Percentiles rank a stretch among this genome's conserved stretches.
These are phyloP conservation scores for Cochlearius cochlearius DNA, from an alignment of 2,113 vertebrate species.

Conservation along the genomic window DNA sequence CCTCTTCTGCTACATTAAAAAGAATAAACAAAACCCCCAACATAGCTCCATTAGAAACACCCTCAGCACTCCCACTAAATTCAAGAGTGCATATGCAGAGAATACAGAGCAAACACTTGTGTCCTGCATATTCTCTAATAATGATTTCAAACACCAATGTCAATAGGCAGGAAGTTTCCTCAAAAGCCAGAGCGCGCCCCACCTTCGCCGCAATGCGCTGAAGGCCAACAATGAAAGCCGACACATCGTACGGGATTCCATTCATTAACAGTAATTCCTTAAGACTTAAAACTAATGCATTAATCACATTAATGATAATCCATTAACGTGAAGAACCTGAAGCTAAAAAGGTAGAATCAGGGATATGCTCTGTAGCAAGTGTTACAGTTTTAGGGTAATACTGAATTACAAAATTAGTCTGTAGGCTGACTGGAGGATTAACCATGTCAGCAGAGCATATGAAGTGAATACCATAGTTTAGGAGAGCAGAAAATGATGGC, in stretches of 20 bases:
- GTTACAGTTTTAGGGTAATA: not conserved
- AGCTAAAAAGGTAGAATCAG: not conserved
- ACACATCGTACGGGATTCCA: not conserved
- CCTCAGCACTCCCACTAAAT: not conserved
- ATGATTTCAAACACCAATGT: not conserved
- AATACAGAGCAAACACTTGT: not conserved
- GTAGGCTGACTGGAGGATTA: not conserved
- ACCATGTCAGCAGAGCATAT: not conserved
- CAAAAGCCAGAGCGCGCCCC: not conserved
- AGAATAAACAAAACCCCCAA: not conserved
- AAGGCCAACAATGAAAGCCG: not conserved
- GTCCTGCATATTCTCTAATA: not conserved
- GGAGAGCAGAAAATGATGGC: slow-evolving; percentile 18
- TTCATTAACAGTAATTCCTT: slow-evolving; percentile 43
- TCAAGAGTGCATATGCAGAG: not conserved
- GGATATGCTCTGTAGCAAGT: not conserved
- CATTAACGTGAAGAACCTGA: slow-evolving; percentile 19
- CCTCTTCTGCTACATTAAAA: slow-evolving; percentile 58
- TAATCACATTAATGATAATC: slow-evolving; percentile 6
- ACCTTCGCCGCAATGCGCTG: not conserved
- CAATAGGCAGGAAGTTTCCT: not conserved
- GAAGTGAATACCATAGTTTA: not conserved
- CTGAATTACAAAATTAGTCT: not conserved
- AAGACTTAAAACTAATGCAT: slow-evolving; percentile 41
- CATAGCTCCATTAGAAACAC: slow-evolving; percentile 4